phyloP scores from a whole-genome alignment of 2,888 invertebrate genomes.

The Orthonychiurus folsomi region DNA sequence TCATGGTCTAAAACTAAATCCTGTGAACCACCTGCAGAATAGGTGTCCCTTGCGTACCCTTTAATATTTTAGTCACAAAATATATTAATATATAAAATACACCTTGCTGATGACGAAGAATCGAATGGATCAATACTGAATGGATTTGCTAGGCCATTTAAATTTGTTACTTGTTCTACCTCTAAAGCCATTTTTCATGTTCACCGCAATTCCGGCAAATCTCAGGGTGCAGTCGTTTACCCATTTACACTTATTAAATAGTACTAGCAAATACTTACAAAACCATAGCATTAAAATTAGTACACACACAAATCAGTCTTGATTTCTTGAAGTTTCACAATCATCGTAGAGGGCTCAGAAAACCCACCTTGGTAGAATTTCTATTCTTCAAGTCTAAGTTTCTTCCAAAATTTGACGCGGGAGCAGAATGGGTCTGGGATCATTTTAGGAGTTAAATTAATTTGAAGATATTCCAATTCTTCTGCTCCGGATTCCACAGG shows the following conservation, averaged over 20 bases:
- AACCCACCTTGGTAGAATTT: background rate
- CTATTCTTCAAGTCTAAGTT: slow-evolving; percentile 20
- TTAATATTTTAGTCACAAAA: too few species aligned
- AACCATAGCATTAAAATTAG: background rate
- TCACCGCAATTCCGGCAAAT: too few species aligned
- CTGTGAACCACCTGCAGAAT: too few species aligned
- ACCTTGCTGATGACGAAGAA: too few species aligned
- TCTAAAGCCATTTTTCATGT: too few species aligned
- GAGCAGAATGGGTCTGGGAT: slow-evolving; percentile 29
- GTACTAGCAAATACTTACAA: background rate
- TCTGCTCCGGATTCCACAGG: slow-evolving; percentile 19
- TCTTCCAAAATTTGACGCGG: slow-evolving; percentile 29
- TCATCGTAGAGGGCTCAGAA: background rate
- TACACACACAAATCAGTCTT: background rate
- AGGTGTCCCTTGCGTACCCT: too few species aligned
- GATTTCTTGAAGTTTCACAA: background rate
- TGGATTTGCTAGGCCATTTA: too few species aligned
- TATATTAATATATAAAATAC: too few species aligned
- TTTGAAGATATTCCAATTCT: slow-evolving; percentile 25
- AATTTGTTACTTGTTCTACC: too few species aligned
- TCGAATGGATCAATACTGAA: too few species aligned
- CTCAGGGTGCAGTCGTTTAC: too few species aligned
- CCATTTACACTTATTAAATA: background rate
- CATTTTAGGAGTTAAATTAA: slow-evolving; percentile 32
- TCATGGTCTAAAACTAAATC: too few species aligned